phyloP scores from a whole-genome alignment of 2,113 vertebrate species.

The Eubucco bourcierii region DNA sequence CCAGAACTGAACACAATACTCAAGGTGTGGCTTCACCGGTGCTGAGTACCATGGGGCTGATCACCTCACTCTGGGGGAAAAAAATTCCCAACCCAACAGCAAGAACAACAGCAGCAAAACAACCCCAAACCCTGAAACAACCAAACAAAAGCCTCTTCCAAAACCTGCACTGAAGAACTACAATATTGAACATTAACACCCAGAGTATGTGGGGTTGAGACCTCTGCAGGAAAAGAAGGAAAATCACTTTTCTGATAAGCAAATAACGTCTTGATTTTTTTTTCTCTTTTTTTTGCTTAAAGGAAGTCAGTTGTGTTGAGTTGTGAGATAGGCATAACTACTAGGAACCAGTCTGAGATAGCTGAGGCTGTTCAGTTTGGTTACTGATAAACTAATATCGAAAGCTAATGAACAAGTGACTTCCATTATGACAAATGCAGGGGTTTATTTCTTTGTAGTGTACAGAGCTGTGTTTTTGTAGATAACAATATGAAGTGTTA shows the following conservation, averaged over 20 bases:
- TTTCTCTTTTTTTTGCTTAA: not conserved
- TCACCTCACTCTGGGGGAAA: not conserved
- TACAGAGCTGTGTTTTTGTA: not conserved
- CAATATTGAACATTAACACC: no score
- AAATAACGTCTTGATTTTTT: not conserved
- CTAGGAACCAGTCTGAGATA: not conserved
- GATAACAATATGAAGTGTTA: not conserved
- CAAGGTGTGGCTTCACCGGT: no score
- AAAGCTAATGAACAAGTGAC: not conserved
- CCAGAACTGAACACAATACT: no score
- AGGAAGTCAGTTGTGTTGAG: not conserved
- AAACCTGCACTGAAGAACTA: no score
- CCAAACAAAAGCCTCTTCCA: no score
- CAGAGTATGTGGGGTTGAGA: not conserved
- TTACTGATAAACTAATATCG: not conserved
- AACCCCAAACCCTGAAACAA: no score
- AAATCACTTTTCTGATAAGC: not conserved
- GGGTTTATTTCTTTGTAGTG: not conserved
- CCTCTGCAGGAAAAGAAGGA: not conserved
- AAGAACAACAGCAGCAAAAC: no score
- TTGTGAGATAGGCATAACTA: not conserved
- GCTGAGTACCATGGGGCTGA: no score
- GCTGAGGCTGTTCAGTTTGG: not conserved
- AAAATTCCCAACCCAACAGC: no score
- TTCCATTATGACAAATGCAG: not conserved